phyloP scores from a whole-genome alignment of 2,888 invertebrate genomes.

The Tipula lateralis region DNA sequence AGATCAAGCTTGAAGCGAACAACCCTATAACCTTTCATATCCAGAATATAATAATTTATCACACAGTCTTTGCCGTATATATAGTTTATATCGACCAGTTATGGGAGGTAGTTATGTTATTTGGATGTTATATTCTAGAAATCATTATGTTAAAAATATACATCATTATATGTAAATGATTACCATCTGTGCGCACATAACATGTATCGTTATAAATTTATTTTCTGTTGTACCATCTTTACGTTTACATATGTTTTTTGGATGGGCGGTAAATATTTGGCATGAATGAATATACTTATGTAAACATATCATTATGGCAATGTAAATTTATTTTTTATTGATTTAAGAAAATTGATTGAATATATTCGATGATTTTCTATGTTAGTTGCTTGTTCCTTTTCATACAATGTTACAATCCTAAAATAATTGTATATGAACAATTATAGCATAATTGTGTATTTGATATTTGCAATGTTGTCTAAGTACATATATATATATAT shows the following conservation, averaged over 20 bases:
- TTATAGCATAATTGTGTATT: no score
- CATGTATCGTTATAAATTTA: neutral
- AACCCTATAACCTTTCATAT: neutral
- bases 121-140: neutral
- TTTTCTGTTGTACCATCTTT: neutral
- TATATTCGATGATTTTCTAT: no score
- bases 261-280: neutral
- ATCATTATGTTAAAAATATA: conserved; percentile 11
- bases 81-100: neutral
- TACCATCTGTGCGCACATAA: neutral
- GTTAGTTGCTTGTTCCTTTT: no score
- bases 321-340: no score
- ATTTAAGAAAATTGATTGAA: no score
- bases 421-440: no score
- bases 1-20: conserved; percentile 19
- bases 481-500: no score
- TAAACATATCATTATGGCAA: no score
- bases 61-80: neutral
- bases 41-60: neutral
- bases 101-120: neutral
- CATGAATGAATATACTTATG: no score
- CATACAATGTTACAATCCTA: no score
- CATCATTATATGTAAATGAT: conserved; percentile 19
- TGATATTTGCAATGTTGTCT: no score
- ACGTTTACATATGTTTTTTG: neutral